Conservation (phyloP, 2,113 vertebrate species). For the Limanda limanda region DNA sequence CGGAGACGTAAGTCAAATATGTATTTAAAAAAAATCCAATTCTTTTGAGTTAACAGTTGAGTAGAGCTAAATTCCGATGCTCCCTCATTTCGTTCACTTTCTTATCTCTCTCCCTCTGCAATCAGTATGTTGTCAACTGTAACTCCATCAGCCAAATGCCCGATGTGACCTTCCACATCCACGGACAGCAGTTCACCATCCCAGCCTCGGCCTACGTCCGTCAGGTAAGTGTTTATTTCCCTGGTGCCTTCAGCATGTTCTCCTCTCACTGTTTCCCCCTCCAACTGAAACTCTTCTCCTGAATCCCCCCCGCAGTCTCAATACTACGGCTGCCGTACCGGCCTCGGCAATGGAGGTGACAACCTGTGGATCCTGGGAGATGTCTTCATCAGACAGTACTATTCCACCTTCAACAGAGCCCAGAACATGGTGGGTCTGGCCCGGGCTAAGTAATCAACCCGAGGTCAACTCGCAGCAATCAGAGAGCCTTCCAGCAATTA, state of each 20-base stretch:
- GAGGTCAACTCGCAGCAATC: neutral
- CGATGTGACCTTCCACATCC: neutral
- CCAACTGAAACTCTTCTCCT: neutral
- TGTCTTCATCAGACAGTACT: neutral
- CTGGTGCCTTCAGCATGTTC: neutral
- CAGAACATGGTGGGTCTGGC: conserved; percentile 1
- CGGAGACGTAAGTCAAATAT: neutral
- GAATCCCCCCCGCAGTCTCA: neutral
- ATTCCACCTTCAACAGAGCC: neutral
- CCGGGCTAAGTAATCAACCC: neutral
- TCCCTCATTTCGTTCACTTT: neutral
- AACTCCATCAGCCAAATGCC: neutral
- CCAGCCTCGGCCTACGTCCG: neutral
- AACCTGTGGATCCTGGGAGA: neutral
- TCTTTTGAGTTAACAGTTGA: too few species aligned
- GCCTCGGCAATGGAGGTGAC: too few species aligned
- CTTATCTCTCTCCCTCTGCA: neutral
- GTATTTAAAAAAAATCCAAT: too few species aligned
- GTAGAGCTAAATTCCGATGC: neutral
- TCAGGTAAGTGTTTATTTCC: neutral
- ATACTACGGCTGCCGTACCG: neutral
- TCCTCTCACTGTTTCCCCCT: neutral
- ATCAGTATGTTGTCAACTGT: neutral
- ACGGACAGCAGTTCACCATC: neutral
- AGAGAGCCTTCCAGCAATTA: neutral